Evolutionary conservation across 2,888 invertebrate genomes (phyloP).

Genomic region (Torymus auratus): DNA sequence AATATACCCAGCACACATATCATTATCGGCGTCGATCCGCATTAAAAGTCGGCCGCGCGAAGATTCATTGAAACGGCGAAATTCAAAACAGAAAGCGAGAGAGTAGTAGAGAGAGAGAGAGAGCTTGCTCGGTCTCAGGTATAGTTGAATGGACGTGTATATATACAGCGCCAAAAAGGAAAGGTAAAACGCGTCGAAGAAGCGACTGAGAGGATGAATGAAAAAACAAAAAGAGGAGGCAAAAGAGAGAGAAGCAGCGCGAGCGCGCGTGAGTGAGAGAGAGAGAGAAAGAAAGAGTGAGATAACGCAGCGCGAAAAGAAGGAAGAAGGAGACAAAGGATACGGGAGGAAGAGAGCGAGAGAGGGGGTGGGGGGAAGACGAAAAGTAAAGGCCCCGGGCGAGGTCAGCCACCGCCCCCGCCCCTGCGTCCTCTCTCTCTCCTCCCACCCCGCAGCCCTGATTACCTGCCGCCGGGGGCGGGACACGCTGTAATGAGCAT

Average conservation of each 20-base stretch:
- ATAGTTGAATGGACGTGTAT: conserved; percentile 60
- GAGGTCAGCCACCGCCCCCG: conserved; percentile 76
- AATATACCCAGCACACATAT: conserved; percentile 6
- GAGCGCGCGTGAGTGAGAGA: conserved; percentile 31
- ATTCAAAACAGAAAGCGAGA: conserved; percentile 44
- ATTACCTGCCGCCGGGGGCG: conserved; percentile 76
- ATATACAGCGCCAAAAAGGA: conserved; percentile 32
- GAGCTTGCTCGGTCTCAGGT: conserved; percentile 64
- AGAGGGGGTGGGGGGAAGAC: conserved; percentile 48
- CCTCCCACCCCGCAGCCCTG: conserved; percentile 68
- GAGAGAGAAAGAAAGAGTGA: conserved; percentile 12
- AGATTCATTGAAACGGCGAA: conserved; percentile 52
- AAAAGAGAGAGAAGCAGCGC: conserved; percentile 4
- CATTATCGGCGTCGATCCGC: conserved; percentile 39
- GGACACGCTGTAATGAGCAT: conserved; percentile 75
- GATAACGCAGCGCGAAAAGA: conserved; percentile 7
- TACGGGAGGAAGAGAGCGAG: conserved; percentile 30
- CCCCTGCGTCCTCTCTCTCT: conserved; percentile 62
- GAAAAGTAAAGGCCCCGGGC: conserved; percentile 73
- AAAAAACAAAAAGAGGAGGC: conserved; percentile 41
- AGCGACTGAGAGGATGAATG: conserved; percentile 49
- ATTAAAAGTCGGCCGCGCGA: conserved; percentile 30
- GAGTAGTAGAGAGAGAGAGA: no score
- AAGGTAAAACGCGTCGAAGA: conserved; percentile 32
- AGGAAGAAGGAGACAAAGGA: conserved; percentile 57